Evolutionary conservation across 2,888 invertebrate genomes (phyloP), one percentile per base, ranked within the genome.

Genomic region (Drosophila cognata): DNA sequence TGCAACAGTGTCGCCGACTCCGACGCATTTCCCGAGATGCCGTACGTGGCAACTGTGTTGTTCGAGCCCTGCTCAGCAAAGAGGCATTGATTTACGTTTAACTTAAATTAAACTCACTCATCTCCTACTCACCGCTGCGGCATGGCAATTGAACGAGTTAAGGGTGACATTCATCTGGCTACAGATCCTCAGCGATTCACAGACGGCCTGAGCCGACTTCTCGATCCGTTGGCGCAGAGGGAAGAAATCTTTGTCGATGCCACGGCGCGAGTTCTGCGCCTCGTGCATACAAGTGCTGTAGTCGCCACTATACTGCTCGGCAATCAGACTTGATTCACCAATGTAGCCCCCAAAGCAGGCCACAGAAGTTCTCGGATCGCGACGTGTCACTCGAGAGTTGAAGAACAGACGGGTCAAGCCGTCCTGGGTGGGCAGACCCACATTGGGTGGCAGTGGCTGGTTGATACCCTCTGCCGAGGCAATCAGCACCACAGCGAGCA

Each of bases 11-110:
- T 77, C 4, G 84, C 81, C 33, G 83, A 82, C 50, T 91, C 92
- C 0, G 91, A 84, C 21, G 91, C 91, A 71, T 92, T 92, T n/a
- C 91, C 87, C 2, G 91, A 92, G 46, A 92, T 91, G 55, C 78
- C 68, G 41, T 91, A 92, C 0, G 87, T 85, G 46, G 76, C 46
- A 33, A 91, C 74, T 5, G 92, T 91, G 59, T 90, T 91, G 61
- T 91, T 87, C n/a, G 88, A 79, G 10, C 92, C 91, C 91, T 91
- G 28, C 7, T 11, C 8, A 10, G 16, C 16, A 38, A 35, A 48
- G 13, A 16, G 5, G 16, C 36, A 25, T 16, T 25, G 10, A 41
- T 11, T 48, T 7, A 38, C 21, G 31, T 21, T 33, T 13, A 18
- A 35, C n/a, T 67, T n/a, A 4, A 41, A 18, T 7, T 35, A 6